Conservation (phyloP, 2,797 vertebrate genomes). For the Odontamblyopus rebecca region DNA sequence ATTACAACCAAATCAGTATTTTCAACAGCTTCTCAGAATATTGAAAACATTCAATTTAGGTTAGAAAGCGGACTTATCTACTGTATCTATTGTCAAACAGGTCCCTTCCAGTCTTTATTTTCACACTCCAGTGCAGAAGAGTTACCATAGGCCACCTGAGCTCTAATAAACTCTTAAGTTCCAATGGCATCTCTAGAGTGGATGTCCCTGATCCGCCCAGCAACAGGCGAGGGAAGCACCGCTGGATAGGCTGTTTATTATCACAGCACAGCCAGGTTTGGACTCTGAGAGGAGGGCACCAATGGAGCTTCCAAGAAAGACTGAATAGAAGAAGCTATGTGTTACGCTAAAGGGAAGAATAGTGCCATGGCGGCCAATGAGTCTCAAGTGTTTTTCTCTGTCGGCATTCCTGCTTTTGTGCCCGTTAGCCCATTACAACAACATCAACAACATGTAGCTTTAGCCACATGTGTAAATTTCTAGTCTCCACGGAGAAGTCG, state of each 20-base stretch:
- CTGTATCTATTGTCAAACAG: background rate
- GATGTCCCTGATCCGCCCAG: slow-evolving; percentile 57
- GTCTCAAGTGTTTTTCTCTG: slow-evolving; percentile 31
- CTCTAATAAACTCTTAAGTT: slow-evolving; percentile 8
- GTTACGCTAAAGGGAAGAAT: slow-evolving; percentile 31
- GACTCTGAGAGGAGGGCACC: slow-evolving; percentile 47
- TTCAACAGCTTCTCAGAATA: too few relatives aligned
- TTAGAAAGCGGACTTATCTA: background rate
- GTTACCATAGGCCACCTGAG: slow-evolving; percentile 20
- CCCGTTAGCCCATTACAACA: background rate
- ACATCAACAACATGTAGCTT: background rate
- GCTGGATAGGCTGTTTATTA: slow-evolving; percentile 72
- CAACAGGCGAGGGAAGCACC: slow-evolving; percentile 73
- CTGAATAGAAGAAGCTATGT: slow-evolving; percentile 34
- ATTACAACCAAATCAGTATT: too few relatives aligned
- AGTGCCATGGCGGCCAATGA: slow-evolving; percentile 42
- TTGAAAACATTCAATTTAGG: too few relatives aligned
- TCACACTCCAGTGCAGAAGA: slow-evolving; percentile 9
- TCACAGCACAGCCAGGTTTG: slow-evolving; percentile 67
- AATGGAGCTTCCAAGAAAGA: slow-evolving; percentile 22
- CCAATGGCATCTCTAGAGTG: slow-evolving; percentile 23
- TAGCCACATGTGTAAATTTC: background rate
- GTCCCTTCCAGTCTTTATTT: background rate
- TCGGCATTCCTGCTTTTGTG: slow-evolving; percentile 18
- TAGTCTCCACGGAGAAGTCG: background rate